Evolutionary conservation across 2,888 invertebrate genomes (phyloP).

Genomic region (Drosophila pseudotalamancana): DNA sequence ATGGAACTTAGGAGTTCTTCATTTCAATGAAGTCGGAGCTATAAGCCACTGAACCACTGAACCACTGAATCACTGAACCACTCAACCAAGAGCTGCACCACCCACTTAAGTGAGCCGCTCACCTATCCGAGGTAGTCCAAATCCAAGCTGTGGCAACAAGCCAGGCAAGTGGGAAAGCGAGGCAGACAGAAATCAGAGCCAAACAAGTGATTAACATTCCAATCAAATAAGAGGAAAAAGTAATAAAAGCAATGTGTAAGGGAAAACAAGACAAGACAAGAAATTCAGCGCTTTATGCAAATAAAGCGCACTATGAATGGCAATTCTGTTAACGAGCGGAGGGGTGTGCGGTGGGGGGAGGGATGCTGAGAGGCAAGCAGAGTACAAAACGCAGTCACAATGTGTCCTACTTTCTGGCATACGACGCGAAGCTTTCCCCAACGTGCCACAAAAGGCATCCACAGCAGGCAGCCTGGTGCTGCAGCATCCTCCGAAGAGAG

Average conservation of each 20-base stretch:
- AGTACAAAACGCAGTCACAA: conserved; percentile 17
- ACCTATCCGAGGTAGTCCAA: conserved; percentile 13
- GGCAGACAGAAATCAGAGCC: conserved; percentile 40
- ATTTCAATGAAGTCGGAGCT: conserved; percentile 8
- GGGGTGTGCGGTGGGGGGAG: conserved; percentile 5
- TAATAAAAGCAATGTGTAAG: not conserved
- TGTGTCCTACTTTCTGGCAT: conserved; percentile 71
- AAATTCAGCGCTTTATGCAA: conserved; percentile 42
- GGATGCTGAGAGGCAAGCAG: conserved; percentile 10
- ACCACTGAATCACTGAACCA: conserved; percentile 6
- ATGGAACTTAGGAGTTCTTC: not conserved
- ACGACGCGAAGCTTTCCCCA: conserved; percentile 49
- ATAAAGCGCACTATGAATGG: conserved; percentile 29
- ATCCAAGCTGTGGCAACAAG: conserved; percentile 53
- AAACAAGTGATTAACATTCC: conserved; percentile 54
- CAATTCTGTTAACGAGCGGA: conserved; percentile 7
- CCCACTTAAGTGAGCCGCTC: not conserved
- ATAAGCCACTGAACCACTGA: conserved; percentile 29
- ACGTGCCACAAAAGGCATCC: conserved; percentile 17
- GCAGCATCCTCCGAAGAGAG: conserved; percentile 11
- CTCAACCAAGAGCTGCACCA: not conserved
- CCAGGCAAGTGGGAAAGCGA: conserved; percentile 1
- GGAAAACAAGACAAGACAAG: not conserved
- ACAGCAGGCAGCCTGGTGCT: conserved; percentile 6
- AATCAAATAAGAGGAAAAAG: conserved; percentile 30